These are phyloP conservation scores for Trimorus sp. DNA, from an alignment of 2,888 invertebrate genomes.

Conservation along the genomic window DNA sequence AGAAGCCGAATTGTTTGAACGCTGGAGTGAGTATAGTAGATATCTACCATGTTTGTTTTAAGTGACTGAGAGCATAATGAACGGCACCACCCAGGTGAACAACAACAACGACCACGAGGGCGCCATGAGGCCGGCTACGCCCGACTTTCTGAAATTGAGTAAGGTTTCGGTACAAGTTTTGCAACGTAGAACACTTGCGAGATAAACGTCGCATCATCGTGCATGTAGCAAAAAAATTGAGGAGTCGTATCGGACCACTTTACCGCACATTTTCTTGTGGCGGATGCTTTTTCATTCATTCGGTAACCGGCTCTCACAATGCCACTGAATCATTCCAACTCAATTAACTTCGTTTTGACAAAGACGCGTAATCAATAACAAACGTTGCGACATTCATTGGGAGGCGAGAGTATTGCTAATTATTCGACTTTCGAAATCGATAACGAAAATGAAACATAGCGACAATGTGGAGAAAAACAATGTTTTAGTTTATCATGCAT, in stretches of 20 bases:
- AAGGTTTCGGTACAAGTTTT: too few relatives aligned
- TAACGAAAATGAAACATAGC: slow-evolving; percentile 7
- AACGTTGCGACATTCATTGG: slow-evolving; percentile 15
- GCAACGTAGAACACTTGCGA: too few relatives aligned
- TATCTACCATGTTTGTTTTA: slow-evolving; percentile 69
- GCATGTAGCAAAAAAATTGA: too few relatives aligned
- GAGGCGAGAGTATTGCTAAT: background rate
- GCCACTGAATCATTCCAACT: slow-evolving; percentile 15
- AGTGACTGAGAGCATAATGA: slow-evolving; percentile 74
- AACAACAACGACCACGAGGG: slow-evolving; percentile 75
- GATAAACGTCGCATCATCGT: too few relatives aligned
- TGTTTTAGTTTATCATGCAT: too few relatives aligned
- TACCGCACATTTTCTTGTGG: too few relatives aligned
- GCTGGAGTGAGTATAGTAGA: background rate
- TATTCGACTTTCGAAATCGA: background rate
- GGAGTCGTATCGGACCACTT: too few relatives aligned
- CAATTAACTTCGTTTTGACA: slow-evolving; percentile 10
- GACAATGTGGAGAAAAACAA: too few relatives aligned
- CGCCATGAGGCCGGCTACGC: slow-evolving; percentile 18
- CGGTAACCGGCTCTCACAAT: background rate
- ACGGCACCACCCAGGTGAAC: slow-evolving; percentile 69
- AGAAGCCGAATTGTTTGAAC: too few relatives aligned
- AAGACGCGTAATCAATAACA: slow-evolving; percentile 17
- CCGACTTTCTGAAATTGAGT: too few relatives aligned
- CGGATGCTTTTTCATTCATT: too few relatives aligned